Conservation (phyloP, 2,797 vertebrate species). For the Pseudochirops corinnae region DNA sequence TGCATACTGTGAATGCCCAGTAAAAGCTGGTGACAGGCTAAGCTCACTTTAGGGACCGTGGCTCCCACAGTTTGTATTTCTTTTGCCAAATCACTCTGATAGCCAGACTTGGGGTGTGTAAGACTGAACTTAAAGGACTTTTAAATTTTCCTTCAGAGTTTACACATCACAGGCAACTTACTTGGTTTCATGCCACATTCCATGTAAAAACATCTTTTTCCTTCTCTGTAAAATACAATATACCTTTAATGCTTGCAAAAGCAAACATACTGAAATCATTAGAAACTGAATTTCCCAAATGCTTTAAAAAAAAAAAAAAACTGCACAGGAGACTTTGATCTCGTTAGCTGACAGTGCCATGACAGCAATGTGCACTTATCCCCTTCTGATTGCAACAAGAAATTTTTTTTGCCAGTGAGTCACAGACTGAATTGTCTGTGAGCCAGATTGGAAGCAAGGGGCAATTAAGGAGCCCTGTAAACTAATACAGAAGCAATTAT, state of each 20-base stretch:
- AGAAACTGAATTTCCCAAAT: slow-evolving; percentile 76
- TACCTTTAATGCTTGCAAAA: slow-evolving; percentile 75
- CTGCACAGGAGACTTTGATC: slow-evolving; percentile 79
- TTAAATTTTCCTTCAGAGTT: slow-evolving; percentile 67
- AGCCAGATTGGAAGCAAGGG: not conserved
- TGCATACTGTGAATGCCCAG: not conserved
- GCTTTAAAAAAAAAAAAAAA: slow-evolving; percentile 72
- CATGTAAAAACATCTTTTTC: slow-evolving; percentile 53
- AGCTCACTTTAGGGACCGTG: slow-evolving; percentile 36
- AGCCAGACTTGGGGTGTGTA: not conserved
- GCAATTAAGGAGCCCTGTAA: not conserved
- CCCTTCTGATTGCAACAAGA: slow-evolving; percentile 37
- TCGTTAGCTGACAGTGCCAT: slow-evolving; percentile 61
- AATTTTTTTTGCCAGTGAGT: not conserved
- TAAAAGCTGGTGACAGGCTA: not conserved
- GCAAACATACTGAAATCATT: slow-evolving; percentile 78
- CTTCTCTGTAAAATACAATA: slow-evolving; percentile 70
- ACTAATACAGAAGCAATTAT: not conserved
- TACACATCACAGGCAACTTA: slow-evolving; percentile 50
- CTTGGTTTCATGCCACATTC: slow-evolving; percentile 29
- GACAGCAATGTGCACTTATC: slow-evolving; percentile 46
- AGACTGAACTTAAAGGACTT: not conserved
- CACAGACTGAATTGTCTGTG: not conserved
- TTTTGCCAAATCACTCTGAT: slow-evolving; percentile 30
- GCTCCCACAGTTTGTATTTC: not conserved